Evolutionary conservation across 1,140 invertebrate genomes (phyloP).

Genomic region (Amyelois transitella): DNA sequence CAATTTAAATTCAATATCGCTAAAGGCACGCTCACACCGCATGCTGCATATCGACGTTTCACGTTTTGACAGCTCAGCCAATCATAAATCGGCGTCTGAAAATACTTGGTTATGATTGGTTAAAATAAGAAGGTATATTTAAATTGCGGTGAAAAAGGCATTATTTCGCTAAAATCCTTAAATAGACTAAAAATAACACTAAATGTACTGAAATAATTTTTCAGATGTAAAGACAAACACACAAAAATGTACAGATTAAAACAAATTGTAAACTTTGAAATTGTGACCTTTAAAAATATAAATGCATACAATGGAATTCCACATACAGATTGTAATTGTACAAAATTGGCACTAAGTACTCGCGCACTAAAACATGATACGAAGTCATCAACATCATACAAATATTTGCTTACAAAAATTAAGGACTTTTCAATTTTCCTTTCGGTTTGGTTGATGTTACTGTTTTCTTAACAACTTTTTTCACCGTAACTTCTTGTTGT

Average conservation of each 20-base stretch:
- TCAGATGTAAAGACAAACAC: background rate
- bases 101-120: no score
- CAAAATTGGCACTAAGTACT: background rate
- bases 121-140: no score
- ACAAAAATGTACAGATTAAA: background rate
- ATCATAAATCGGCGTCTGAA: no score
- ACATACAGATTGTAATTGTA: background rate
- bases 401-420: background rate
- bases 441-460: slow-evolving; percentile 35
- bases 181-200: background rate
- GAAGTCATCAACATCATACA: background rate
- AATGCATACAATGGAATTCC: background rate
- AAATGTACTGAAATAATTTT: background rate
- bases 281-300: background rate
- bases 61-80: no score
- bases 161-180: background rate
- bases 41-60: no score
- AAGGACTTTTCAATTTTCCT: slow-evolving; percentile 32
- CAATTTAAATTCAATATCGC: no score
- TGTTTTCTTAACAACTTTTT: slow-evolving; percentile 46
- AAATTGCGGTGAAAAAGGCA: no score
- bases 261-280: background rate
- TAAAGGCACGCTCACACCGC: no score
- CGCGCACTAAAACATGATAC: background rate
- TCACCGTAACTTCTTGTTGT: slow-evolving; percentile 39